phyloP scores from a whole-genome alignment of 2,888 invertebrate genomes.

The Ennomos quercinarius region DNA sequence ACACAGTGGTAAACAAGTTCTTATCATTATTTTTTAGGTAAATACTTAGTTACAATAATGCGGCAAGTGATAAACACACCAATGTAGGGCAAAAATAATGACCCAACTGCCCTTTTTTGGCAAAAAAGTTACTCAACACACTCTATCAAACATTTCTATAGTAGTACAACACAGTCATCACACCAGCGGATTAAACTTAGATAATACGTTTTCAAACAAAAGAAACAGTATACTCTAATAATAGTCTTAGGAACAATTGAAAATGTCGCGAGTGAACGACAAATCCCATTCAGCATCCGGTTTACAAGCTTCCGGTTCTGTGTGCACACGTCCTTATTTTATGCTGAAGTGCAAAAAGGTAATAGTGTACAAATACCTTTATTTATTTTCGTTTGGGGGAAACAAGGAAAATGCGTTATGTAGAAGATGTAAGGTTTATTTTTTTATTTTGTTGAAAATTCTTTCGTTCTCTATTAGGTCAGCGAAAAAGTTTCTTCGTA shows the following conservation, averaged over 20 bases:
- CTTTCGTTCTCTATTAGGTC: not conserved
- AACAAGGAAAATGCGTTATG: constrained; percentile 20
- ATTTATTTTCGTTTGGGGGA: constrained; percentile 22
- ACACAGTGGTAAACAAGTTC: too few relatives aligned
- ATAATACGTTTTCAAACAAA: constrained; percentile 16
- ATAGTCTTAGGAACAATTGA: constrained; percentile 30
- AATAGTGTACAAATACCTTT: constrained; percentile 29
- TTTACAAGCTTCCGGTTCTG: constrained; percentile 23
- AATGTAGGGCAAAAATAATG: too few relatives aligned
- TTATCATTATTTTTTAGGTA: too few relatives aligned
- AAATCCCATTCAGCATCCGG: constrained; percentile 26
- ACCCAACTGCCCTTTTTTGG: too few relatives aligned
- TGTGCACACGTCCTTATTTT: constrained; percentile 31
- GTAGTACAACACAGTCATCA: not conserved
- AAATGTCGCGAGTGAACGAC: constrained; percentile 21
- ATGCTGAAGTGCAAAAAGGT: constrained; percentile 30
- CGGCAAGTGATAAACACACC: too few relatives aligned
- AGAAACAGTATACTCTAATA: constrained; percentile 26
- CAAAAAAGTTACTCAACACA: too few relatives aligned
- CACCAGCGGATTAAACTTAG: constrained; percentile 15
- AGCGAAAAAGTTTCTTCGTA: too few relatives aligned
- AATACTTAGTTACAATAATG: too few relatives aligned
- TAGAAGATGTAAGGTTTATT: not conserved
- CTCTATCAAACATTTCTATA: too few relatives aligned
- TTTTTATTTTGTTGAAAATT: not conserved